Base-by-base conservation (phyloP, 2,888 invertebrate species). In the Pyrgus malvae region DNA sequence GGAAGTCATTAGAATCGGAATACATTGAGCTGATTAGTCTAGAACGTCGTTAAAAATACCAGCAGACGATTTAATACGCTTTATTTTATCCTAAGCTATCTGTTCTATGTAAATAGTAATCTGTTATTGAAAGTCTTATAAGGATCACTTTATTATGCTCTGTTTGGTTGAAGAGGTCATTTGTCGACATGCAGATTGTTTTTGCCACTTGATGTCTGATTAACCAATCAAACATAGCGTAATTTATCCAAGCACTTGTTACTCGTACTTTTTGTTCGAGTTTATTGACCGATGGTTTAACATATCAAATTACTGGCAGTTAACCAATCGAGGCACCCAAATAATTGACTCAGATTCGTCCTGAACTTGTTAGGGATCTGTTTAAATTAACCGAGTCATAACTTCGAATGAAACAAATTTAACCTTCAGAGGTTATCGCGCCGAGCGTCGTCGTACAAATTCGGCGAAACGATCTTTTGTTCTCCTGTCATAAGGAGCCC, bases 391-490 rank as follows among this genome's bases (percentile, higher is more conserved):
- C 38, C 38, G 45, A 45, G 45, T 38, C 45, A 29, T 45, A 53
- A 45, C 19, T 53, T 45, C 19, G 50, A 25, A 44, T 29, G 51
- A 45, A 53, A 53, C 37, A 50, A 41, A 53, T 53, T 45, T 45
- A 53, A 53, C 53, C 53, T 53, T 53, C 53, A 53, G 9, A 53
- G 53, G 53, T 45, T 45, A 53, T 45, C 44, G 44, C 19, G 51
- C 42, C 21, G 41, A 31, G 21, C 16, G 42, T 41, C 37, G 37
- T 8, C n/a, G n/a, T 38, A 11, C 29, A 7, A 45, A 53, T 45
- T 53, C 51, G 37, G 44, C 51, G 42, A 42, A 42, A 33, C 49
- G 9, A 33, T 50, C 50, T 50, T 50, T 50, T 50, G 44, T 51
- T 51, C 51, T 44, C 37, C 19, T 27, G 37, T 35, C 44, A 14